Percentiles rank a stretch among this genome's conserved stretches.
Evolutionary conservation across 1,140 invertebrate genomes (phyloP).

Genomic region (Phortica variegata): DNA sequence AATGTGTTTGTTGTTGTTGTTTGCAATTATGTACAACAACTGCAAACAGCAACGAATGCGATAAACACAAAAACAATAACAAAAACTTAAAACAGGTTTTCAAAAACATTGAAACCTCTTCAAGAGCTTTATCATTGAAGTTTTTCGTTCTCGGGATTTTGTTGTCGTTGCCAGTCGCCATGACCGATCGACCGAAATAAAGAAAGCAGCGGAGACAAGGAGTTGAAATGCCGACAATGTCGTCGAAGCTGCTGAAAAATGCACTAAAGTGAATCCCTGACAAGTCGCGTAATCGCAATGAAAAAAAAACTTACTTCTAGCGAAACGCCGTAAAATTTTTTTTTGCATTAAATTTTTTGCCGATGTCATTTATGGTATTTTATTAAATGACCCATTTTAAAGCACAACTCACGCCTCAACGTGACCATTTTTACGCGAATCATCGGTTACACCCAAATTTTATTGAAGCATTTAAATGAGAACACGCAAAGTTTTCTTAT

Average conservation of each 20-base stretch:
- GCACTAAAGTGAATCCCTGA: not conserved
- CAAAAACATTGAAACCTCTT: constrained; percentile 29
- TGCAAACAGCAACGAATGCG: constrained; percentile 18
- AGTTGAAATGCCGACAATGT: no score
- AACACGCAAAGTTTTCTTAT: no score
- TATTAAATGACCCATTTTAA: constrained; percentile 19
- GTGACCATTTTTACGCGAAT: constrained; percentile 37
- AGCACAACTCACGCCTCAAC: constrained; percentile 21
- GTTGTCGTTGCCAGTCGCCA: no score
- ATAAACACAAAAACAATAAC: constrained; percentile 21
- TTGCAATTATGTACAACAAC: constrained; percentile 53
- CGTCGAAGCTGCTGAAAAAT: no score
- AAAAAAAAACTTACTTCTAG: not conserved
- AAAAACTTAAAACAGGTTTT: constrained; percentile 47
- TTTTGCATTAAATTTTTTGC: constrained; percentile 4
- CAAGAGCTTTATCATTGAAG: constrained; percentile 46
- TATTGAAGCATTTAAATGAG: no score
- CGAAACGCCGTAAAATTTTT: not conserved
- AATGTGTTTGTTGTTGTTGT: constrained; percentile 31
- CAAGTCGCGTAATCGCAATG: not conserved
- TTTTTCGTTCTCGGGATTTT: no score
- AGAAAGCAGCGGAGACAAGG: no score
- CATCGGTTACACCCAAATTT: no score
- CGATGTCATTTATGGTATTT: constrained; percentile 1
- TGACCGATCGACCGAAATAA: no score